A percentile compares a stretch with the other conserved stretches of the same genome.
phyloP scores from a whole-genome alignment of 2,888 invertebrate species.

The Resseliella maxima region DNA sequence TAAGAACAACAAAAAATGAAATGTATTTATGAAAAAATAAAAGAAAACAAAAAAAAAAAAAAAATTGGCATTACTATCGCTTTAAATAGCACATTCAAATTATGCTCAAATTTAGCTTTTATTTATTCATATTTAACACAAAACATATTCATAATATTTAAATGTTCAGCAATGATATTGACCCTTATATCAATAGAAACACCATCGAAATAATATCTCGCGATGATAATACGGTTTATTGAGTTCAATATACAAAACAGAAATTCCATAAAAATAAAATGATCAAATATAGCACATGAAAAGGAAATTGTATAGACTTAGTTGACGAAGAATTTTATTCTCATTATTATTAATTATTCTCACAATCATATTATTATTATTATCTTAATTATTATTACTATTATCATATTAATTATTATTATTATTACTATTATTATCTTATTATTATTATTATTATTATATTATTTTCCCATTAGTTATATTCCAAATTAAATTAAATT shows the following conservation, averaged over 20 bases:
- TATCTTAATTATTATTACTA: too few species aligned
- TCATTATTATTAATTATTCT: constrained; percentile 18
- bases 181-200: too few species aligned
- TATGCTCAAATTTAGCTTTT: background rate
- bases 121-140: background rate
- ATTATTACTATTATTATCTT: background rate
- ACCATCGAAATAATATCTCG: too few species aligned
- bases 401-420: background rate
- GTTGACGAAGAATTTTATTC: background rate
- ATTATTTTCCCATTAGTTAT: background rate
- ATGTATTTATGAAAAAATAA: background rate
- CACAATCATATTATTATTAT: background rate
- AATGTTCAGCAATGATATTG: too few species aligned
- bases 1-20: background rate
- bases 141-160: background rate
- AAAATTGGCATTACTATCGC: background rate
- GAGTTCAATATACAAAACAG: background rate
- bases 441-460: constrained; percentile 24
- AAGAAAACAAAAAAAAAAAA: background rate
- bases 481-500: too few species aligned
- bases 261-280: background rate
- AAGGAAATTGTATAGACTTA: background rate
- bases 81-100: background rate
- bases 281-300: background rate
- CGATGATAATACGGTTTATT: too few species aligned